Evolutionary conservation across 2,797 vertebrate genomes (phyloP).

Genomic region (Cyclopterus lumpus): DNA sequence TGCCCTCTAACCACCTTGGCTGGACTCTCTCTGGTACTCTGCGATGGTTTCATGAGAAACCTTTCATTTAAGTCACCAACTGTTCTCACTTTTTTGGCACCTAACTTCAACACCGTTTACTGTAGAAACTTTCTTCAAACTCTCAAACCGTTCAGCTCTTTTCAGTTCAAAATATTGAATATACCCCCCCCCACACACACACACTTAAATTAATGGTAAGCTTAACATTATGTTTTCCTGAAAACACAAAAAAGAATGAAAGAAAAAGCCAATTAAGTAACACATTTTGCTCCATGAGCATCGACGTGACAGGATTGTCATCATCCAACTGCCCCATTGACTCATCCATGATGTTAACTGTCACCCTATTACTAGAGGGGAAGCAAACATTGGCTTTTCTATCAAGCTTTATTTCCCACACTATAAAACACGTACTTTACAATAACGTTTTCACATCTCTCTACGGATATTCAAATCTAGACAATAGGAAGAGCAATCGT

Average conservation of each 20-base stretch:
- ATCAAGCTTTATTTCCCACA: not conserved
- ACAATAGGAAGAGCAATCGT: not conserved
- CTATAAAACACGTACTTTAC: not conserved
- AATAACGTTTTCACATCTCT: not conserved
- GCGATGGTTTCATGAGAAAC: constrained; percentile 55
- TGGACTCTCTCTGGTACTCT: constrained; percentile 70
- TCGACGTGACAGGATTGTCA: not conserved
- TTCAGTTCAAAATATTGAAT: not conserved
- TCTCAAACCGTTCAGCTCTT: not conserved
- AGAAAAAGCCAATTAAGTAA: no score
- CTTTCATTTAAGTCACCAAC: constrained; percentile 67
- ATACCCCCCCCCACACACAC: no score
- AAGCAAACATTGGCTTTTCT: not conserved
- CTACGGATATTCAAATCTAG: not conserved
- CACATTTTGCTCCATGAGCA: not conserved
- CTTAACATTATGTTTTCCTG: not conserved
- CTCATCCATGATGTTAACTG: not conserved
- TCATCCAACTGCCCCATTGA: not conserved
- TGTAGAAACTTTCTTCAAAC: not conserved
- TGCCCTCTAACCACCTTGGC: constrained; percentile 71
- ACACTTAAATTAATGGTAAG: not conserved
- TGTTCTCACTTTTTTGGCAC: constrained; percentile 10
- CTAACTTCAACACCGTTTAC: not conserved
- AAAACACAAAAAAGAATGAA: not conserved
- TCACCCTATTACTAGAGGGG: not conserved